phyloP scores from a whole-genome alignment of 2,888 invertebrate genomes.

The Axea sp. region DNA sequence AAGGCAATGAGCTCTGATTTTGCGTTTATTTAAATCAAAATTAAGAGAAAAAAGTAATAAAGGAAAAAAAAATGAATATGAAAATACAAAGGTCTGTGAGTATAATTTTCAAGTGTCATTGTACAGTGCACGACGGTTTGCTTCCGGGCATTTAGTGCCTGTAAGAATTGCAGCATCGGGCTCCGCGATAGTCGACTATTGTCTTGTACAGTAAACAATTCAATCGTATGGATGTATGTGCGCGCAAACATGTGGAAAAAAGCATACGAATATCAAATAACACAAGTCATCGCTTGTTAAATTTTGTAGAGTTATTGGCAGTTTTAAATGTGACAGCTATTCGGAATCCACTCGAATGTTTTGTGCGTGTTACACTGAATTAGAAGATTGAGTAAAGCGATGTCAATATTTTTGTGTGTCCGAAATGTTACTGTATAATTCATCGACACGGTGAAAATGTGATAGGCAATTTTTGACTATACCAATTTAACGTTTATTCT shows the following conservation, averaged over 20 bases:
- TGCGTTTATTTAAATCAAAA: conserved; percentile 72
- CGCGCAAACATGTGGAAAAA: conserved; percentile 12
- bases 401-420: conserved; percentile 39
- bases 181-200: conserved; percentile 34
- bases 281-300: conserved; percentile 48
- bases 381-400: conserved; percentile 14
- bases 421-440: conserved; percentile 23
- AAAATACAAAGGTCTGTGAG: conserved; percentile 35
- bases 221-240: conserved; percentile 9
- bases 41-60: conserved; percentile 8
- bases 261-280: conserved; percentile 37
- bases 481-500: conserved; percentile 31
- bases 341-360: conserved; percentile 17
- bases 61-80: too few relatives aligned
- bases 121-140: conserved; percentile 67
- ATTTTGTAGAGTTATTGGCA: conserved; percentile 47
- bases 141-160: conserved; percentile 58
- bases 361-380: conserved; percentile 29
- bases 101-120: conserved; percentile 62
- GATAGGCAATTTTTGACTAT: conserved; percentile 45
- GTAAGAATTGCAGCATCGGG: conserved; percentile 40
- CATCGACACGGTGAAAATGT: conserved; percentile 38
- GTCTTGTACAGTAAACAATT: conserved; percentile 36
- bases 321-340: conserved; percentile 31
- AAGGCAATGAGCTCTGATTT: conserved; percentile 41